Evolutionary conservation across 30 jellyfish, hydroid and myxozoan genomes (phyloP), one percentile per base, ranked within the genome.

Genomic region (Turritopsis dohrnii): DNA sequence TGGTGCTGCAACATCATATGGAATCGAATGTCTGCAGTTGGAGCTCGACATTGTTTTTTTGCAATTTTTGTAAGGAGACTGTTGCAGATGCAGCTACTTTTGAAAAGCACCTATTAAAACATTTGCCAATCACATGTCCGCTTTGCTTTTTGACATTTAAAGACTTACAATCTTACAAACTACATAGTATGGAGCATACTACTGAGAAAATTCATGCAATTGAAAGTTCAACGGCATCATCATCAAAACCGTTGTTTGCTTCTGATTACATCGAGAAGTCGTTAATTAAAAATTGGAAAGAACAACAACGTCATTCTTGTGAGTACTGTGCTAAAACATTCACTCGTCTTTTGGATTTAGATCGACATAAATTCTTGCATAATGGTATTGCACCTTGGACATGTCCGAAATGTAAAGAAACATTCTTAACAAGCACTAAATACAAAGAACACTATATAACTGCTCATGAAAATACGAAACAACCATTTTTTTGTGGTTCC

Each of bases 361-460:
- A 69, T 69, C 77, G 30, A 21, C 77, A 69, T 19, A 27, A n/a
- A 1, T 69, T n/a, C 22, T 9, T 27, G 30, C 77, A 69, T 27
- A 69, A 23, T 69, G 77, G 77, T 1, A 27, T 69, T 8, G 23
- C 77, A 8, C 77, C 77, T 69, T 69, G 77, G 77, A 19, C 9
- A 27, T 69, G 77, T 69, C 77, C 77, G 19, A 1, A 69, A 27
- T 69, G 77, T 69, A 27, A 27, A 69, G 77, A 23, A n/a, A 69
- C 30, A 69, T 69, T 69, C 19, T 69, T 69, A 23, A 69, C 77
- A 69, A 69, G 77, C 30, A 69, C 77, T 16, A 69, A 69, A 19
- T 69, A 69, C 22, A 69, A 69, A 69, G 77, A 69, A 19, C 77
- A 69, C 77, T 69, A 69, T 69, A 23, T 69, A n/a, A 69, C 77